Evolutionary conservation across 2,888 invertebrate species (phyloP).

Genomic region (Lumbricus terrestris): DNA sequence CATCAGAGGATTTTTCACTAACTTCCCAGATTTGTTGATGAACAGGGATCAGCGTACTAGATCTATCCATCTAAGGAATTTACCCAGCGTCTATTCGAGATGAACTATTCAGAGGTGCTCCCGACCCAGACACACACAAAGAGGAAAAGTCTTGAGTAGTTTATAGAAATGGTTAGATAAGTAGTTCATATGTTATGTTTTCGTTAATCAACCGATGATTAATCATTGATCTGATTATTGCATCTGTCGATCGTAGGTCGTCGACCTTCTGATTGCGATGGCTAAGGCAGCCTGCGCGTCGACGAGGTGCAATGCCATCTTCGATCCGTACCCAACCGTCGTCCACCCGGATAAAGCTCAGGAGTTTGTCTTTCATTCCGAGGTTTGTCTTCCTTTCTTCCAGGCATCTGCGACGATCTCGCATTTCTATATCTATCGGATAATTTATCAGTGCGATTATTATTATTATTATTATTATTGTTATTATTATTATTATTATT

Average conservation of each 20-base stretch:
- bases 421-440: neutral
- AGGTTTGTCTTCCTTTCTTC: conserved; percentile 38
- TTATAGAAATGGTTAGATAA: too few species aligned
- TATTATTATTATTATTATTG: too few species aligned
- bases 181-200: neutral
- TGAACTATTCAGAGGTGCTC: too few species aligned
- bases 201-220: neutral
- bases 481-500: too few species aligned
- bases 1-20: too few species aligned
- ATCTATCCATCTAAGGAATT: too few species aligned
- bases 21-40: too few species aligned
- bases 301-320: conserved; percentile 44
- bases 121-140: too few species aligned
- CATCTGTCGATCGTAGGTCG: conserved; percentile 43
- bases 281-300: conserved; percentile 48
- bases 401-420: neutral
- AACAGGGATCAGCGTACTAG: too few species aligned
- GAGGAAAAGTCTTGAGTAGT: too few species aligned
- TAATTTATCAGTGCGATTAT: too few species aligned
- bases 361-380: conserved; percentile 48
- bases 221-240: neutral
- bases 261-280: conserved; percentile 52
- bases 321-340: conserved; percentile 52
- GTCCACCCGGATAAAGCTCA: conserved; percentile 47
- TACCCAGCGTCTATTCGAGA: too few species aligned